Conservation (phyloP, 2,113 vertebrate genomes). For the Dascyllus trimaculatus region DNA sequence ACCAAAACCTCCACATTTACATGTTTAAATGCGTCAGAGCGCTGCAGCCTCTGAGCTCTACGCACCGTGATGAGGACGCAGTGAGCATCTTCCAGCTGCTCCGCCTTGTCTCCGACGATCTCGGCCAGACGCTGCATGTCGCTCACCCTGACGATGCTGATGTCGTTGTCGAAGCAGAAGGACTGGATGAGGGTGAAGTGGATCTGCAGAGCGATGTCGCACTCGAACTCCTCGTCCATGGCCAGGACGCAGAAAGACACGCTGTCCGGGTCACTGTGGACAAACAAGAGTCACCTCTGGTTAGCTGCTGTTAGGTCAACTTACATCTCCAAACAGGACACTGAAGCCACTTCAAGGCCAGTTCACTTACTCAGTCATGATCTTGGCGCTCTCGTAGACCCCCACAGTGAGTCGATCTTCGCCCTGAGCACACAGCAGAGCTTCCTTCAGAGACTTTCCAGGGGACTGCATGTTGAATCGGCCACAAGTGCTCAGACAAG, state of each 20-base stretch:
- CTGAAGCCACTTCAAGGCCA: neutral
- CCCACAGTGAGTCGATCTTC: slow-evolving; percentile 92
- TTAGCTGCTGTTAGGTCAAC: slow-evolving; percentile 10
- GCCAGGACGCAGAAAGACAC: slow-evolving; percentile 85
- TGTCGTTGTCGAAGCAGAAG: slow-evolving; percentile 88
- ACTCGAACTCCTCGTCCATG: slow-evolving; percentile 79
- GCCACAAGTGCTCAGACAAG: slow-evolving; percentile 16
- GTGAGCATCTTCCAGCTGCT: slow-evolving; percentile 82
- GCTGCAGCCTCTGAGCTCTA: no score
- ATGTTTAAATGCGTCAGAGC: no score
- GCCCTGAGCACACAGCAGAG: slow-evolving; percentile 88
- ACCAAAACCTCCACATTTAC: neutral
- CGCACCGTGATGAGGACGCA: slow-evolving; percentile 87
- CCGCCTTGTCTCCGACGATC: slow-evolving; percentile 77
- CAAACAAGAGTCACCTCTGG: slow-evolving; percentile 5
- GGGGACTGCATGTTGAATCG: slow-evolving; percentile 86
- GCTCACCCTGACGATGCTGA: slow-evolving; percentile 86
- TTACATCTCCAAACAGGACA: neutral
- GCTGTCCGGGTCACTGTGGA: slow-evolving; percentile 82
- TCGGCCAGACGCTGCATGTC: slow-evolving; percentile 81
- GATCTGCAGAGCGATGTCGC: slow-evolving; percentile 86
- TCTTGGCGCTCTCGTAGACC: slow-evolving; percentile 95
- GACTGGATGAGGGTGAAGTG: slow-evolving; percentile 89
- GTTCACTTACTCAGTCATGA: slow-evolving; percentile 94
- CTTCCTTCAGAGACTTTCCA: slow-evolving; percentile 91